Base-by-base conservation (phyloP, 2,797 vertebrate species). In the Notamacropus eugenii region DNA sequence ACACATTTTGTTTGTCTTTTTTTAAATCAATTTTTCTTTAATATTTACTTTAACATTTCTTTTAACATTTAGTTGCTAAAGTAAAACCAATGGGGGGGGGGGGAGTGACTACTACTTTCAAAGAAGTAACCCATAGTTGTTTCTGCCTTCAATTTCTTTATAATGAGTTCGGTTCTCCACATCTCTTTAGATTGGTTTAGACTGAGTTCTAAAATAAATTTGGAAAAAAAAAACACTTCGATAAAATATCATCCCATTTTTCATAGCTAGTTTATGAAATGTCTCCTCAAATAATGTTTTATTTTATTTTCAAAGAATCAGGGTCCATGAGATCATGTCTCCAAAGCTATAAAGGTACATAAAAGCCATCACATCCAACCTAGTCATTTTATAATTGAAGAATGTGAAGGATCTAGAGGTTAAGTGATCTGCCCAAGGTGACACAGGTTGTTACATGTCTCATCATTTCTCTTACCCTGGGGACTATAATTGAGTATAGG, bases 1-100 rank as follows among this genome's bases (percentile, higher is more conserved):
- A 5, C 16, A 31, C 9, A 96, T 55, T 54, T 74, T 95, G 87
- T 62, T 16, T 93, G 58, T 50, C 91, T 55, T 93, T 95, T 90
- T 56, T 57, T 31, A 62, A n/a, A 34, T 14, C 12, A 34, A 24
- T 5, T 56, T 82, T 19, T 90, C 91, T 56, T 62, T 57, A 90
- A 13, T 52, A 95, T 55, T 95, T 94, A 95, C 5, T 22, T 92
- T 94, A 8, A 93, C 11, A 92, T 62, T 0, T 62, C 4, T 29
- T 94, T 62, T 34, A 34, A 62, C 13, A 62, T 62, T 62, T 62
- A 34, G 31, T 31, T 62, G 31, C 13, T 62, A 62, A 62, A 34
- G 16, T 62, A 34, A 62, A 62, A 0, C 31, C 31, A 59, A 11
- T 59, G 28, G 3, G 2, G 0, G 24, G 0, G 24, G 1, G 11